A percentile compares a stretch with the other conserved stretches of the same genome.
These are phyloP conservation scores for Bimastos eiseni DNA, from an alignment of 2,888 invertebrate species.

Conservation along the genomic window DNA sequence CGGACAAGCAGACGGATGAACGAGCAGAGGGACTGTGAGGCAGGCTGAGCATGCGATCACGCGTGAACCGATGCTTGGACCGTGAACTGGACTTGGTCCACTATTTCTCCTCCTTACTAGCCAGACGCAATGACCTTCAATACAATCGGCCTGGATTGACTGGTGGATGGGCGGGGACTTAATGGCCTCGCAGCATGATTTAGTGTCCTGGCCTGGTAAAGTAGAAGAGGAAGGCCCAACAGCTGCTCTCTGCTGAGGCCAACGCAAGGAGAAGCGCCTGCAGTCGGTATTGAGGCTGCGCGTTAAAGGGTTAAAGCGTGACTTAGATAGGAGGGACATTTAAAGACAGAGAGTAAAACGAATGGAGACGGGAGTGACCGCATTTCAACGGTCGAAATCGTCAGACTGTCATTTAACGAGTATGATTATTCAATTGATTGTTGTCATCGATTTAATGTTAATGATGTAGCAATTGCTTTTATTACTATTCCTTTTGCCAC, in stretches of 20 bases:
- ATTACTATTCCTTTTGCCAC: too few species aligned
- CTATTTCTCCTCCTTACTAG: neutral
- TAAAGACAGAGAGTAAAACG: neutral
- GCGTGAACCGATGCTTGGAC: conserved; percentile 13
- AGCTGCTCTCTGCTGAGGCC: neutral
- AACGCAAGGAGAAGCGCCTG: neutral
- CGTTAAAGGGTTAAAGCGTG: neutral
- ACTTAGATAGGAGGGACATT: neutral
- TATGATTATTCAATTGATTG: neutral
- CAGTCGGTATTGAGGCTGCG: neutral
- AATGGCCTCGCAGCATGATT: neutral
- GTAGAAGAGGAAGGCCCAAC: neutral
- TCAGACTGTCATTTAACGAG: neutral
- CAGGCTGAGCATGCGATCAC: neutral
- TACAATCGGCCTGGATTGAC: neutral
- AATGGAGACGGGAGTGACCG: neutral
- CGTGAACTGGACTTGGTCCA: conserved; percentile 13
- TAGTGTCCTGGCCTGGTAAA: conserved; percentile 4
- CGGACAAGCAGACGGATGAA: neutral
- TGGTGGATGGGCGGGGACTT: neutral
- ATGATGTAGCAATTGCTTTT: neutral
- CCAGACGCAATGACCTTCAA: conserved; percentile 6
- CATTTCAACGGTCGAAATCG: neutral
- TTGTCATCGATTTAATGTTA: neutral
- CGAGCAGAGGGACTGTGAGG: too few species aligned